Evolutionary conservation across 2,113 vertebrate species (phyloP), one percentile per base, ranked within the genome.

Genomic region (Drymodes brunneopygia): DNA sequence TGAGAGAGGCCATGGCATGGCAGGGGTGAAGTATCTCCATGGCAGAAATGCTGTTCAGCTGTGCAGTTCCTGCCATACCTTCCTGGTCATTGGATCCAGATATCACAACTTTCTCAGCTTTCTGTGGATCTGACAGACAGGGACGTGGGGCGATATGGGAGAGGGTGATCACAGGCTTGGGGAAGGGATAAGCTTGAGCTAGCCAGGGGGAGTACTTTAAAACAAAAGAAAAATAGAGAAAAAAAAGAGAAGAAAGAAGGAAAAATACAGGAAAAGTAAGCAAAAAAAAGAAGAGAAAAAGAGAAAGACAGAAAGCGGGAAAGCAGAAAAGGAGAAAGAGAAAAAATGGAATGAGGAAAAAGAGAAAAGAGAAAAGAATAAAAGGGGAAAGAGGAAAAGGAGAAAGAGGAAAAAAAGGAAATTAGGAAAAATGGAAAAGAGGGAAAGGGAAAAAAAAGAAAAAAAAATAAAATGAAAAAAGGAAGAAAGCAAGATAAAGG

Each of bases 31-130:
- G 74, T 0, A 82, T 92, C 66, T 61, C 66, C 66, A 20, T 1
- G 33, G 92, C 8, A 73, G 15, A 27, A 88, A 90, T 0, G 51
- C 33, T 77, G 92, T 90, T 95, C 78, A 85, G 94, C 78, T 86
- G 57, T 19, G 78, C 85, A 71, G 79, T 33, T 86, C 92, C 77
- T 84, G 44, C 84, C 77, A 48, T 88, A 38, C 80, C 88, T 86
- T 31, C 54, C 74, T 31, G 6, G 62, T 75, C 82, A 81, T 19
- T 45, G 80, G 66, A 93, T 91, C 88, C 86, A 93, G 87, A 92
- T 53, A 61, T 79, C 92, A 83, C 20, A 10, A 60, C 66, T 16
- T 64, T 23, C 74, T 61, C 73, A 56, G 57, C 42, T 86, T 44
- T 57, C 17, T 36, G 24, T 44, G 74, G 11, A 69, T 62, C 24